Conservation (phyloP, 2,113 vertebrate genomes). For the Catharus bicknelli region DNA sequence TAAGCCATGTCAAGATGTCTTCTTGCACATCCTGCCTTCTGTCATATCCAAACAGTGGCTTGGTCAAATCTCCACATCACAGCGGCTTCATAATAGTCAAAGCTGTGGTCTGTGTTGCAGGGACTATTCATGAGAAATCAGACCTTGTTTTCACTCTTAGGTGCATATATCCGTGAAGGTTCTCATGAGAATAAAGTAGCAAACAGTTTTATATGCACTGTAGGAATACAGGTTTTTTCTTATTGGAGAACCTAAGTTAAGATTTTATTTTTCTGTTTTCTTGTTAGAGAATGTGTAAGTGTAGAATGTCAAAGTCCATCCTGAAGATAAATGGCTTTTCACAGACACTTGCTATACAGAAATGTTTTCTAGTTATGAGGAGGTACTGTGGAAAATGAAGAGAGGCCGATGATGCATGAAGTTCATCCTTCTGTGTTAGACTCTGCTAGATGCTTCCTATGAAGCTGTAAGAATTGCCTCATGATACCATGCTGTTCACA, state of each 20-base stretch:
- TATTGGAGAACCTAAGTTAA: not conserved
- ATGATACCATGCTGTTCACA: not conserved
- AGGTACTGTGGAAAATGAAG: not conserved
- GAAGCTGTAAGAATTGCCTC: conserved; percentile 2
- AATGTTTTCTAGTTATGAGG: not conserved
- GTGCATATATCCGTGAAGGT: not conserved
- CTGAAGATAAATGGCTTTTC: not conserved
- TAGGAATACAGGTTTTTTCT: not conserved
- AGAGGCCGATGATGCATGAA: not conserved
- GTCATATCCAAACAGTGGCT: rapidly evolving
- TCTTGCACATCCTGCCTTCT: not conserved
- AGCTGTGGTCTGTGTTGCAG: not conserved
- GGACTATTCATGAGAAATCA: not conserved
- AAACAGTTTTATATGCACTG: not conserved
- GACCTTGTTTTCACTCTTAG: not conserved
- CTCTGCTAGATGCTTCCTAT: not conserved
- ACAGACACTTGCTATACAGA: not conserved
- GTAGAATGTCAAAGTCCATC: not conserved
- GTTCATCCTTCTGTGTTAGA: not conserved
- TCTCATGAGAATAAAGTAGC: not conserved
- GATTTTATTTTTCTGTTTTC: not conserved
- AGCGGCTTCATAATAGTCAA: not conserved
- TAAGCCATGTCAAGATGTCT: not conserved
- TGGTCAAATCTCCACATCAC: not conserved
- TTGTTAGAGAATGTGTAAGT: not conserved